Conservation (phyloP, 2,113 vertebrate species). For the Aegithalos caudatus region DNA sequence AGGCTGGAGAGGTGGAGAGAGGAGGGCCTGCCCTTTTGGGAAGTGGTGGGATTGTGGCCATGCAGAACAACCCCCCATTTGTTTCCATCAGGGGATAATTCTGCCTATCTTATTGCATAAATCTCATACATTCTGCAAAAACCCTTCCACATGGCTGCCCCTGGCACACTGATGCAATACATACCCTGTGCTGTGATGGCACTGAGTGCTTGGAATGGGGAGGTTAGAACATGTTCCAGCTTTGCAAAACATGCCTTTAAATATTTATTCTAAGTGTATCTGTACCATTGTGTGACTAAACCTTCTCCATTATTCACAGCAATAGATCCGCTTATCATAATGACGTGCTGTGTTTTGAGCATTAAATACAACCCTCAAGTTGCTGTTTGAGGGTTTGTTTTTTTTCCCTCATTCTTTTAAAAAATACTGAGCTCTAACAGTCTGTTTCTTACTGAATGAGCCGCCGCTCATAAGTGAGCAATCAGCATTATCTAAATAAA, state of each 20-base stretch:
- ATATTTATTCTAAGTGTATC: constrained; percentile 51
- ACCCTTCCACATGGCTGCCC: background rate
- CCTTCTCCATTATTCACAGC: constrained; percentile 52
- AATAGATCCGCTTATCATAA: constrained; percentile 11
- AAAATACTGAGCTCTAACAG: constrained; percentile 39
- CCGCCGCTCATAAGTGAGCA: constrained; percentile 58
- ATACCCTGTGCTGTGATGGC: background rate
- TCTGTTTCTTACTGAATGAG: constrained; percentile 63
- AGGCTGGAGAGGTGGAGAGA: background rate
- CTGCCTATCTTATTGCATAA: background rate
- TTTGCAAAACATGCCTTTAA: constrained; percentile 30
- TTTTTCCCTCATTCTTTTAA: background rate
- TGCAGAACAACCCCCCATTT: background rate
- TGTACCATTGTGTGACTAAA: constrained; percentile 35
- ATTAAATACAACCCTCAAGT: constrained; percentile 40
- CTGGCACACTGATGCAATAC: background rate
- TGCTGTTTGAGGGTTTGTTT: background rate
- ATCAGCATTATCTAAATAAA: constrained; percentile 76
- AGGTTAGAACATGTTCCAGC: background rate
- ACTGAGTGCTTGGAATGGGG: background rate
- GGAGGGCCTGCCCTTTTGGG: background rate
- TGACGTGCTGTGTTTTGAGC: constrained; percentile 7
- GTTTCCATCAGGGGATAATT: background rate
- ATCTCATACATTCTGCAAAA: background rate
- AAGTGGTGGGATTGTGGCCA: background rate